Percentiles rank a stretch among this genome's conserved stretches.
Evolutionary conservation across 2,113 vertebrate genomes (phyloP).

Genomic region (Mus spicilegus): DNA sequence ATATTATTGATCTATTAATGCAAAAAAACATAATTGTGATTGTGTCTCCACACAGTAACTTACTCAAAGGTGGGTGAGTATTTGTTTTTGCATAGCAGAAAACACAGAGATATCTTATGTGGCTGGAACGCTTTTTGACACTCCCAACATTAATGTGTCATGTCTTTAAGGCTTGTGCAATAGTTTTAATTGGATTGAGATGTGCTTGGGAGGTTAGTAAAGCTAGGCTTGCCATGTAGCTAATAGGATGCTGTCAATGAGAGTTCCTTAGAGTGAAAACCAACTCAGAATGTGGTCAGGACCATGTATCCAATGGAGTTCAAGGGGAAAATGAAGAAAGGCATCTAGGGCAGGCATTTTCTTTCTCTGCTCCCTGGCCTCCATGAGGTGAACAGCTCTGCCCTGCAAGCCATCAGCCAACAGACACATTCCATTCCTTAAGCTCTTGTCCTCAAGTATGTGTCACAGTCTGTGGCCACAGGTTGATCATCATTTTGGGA

Average conservation of each 20-base stretch:
- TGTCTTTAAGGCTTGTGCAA: background rate
- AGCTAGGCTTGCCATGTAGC: background rate
- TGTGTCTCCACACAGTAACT: background rate
- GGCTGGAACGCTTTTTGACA: background rate
- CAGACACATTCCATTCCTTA: background rate
- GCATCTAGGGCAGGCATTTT: background rate
- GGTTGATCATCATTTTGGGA: background rate
- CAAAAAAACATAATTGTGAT: background rate
- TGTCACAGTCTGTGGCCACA: background rate
- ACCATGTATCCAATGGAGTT: background rate
- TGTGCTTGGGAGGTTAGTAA: background rate
- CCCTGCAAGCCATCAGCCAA: background rate
- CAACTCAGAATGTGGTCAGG: background rate
- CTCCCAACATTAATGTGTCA: background rate
- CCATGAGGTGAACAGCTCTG: background rate
- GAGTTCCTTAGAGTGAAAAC: background rate
- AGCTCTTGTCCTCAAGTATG: background rate
- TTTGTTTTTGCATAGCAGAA: background rate
- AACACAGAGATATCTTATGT: background rate
- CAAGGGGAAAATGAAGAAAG: background rate
- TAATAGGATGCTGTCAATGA: no score
- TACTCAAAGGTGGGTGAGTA: background rate
- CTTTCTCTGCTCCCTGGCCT: background rate
- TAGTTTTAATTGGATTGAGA: background rate
- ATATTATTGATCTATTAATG: background rate